These are phyloP conservation scores for Andricus quercusramuli DNA, from an alignment of 2,888 invertebrate species.

Conservation along the genomic window DNA sequence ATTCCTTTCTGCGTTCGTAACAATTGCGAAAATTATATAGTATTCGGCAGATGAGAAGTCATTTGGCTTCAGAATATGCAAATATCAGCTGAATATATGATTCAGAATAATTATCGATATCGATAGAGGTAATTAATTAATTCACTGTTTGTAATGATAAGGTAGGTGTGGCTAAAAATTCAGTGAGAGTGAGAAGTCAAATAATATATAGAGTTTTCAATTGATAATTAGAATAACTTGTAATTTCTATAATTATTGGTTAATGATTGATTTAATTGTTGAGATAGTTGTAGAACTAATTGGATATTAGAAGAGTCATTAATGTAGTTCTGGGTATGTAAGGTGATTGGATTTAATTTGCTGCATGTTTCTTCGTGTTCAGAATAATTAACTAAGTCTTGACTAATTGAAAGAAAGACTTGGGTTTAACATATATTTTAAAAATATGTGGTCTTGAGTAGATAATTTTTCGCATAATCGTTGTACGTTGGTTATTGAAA, in stretches of 20 bases:
- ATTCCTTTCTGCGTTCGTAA: background rate
- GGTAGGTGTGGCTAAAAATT: background rate
- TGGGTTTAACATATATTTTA: background rate
- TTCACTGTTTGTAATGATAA: background rate
- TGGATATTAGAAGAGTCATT: background rate
- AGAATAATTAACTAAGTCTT: background rate
- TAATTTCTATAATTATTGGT: background rate
- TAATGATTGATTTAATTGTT: background rate
- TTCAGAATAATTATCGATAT: background rate
- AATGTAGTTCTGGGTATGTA: background rate
- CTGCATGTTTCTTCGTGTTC: background rate
- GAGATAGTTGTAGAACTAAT: background rate
- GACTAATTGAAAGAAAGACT: background rate
- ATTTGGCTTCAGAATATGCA: background rate
- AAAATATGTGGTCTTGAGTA: background rate
- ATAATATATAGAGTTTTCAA: background rate
- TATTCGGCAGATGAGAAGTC: background rate
- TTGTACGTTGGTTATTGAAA: too few relatives aligned
- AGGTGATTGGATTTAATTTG: background rate
- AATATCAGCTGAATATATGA: background rate
- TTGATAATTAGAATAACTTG: background rate
- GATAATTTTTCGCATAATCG: too few relatives aligned
- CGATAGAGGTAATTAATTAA: background rate
- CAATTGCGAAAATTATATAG: background rate
- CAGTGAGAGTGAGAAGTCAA: background rate